Evolutionary conservation across 2,797 vertebrate genomes (phyloP), one percentile per base, ranked within the genome.

Genomic region (Gymnocypris eckloni): DNA sequence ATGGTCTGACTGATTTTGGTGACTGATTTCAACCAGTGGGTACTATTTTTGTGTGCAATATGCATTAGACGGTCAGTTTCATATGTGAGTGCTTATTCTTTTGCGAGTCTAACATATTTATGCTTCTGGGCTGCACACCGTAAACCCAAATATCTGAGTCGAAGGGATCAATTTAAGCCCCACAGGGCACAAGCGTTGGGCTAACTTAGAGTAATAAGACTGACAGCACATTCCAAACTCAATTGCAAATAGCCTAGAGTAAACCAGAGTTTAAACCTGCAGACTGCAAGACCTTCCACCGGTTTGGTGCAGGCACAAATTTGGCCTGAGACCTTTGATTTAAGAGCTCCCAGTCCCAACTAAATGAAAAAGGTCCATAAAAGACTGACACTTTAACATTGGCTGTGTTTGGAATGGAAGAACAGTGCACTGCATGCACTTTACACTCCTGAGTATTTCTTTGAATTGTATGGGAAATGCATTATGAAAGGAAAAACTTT

Each of bases 101-200:
- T 41, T 54, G 20, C n/a, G n/a, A n/a, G n/a, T n/a, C n/a, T 72
- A 54, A 45, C 43, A 39, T 43, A 75, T 83, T 75, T 83, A 83
- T 64, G 41, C 71, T 61, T 39, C 25, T 75, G 61, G 28, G 18
- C 72, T 15, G 33, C 45, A 69, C 86, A 89, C 91, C 81, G 84
- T 84, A 87, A 94, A 64, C 70, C 81, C 54, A 37, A 48, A 84
- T n/a, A 64, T 77, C 48, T 78, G 61, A 84, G 72, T 67, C 15
- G 7, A 77, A 41, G 48, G 73, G 82, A 84, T 84, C 82, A 56
- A 78, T 78, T 56, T 78, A 78, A 78, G 73, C 48, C 82, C 22
- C 15, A 33, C 5, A 15, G 70, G 81, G 81, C 56, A 83, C 73
- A 64, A 15, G 71, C 12, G 54, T 41, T 48, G 25, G 56, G 80